Evolutionary conservation across 2,113 vertebrate species (phyloP).

Genomic region (Piprites chloris): DNA sequence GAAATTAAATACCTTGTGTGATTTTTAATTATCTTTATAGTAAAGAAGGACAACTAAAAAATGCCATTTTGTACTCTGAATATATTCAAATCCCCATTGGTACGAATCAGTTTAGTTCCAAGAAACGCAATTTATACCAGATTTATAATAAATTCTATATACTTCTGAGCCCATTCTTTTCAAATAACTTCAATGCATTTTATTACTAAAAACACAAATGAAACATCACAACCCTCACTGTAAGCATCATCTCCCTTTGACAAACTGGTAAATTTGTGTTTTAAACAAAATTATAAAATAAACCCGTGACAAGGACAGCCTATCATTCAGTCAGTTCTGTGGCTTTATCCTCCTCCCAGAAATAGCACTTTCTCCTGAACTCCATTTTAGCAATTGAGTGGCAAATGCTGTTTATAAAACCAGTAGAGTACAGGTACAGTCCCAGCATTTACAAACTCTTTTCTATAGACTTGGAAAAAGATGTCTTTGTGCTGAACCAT

Average conservation of each 20-base stretch:
- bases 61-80: not conserved
- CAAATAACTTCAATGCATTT: not conserved
- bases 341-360: not conserved
- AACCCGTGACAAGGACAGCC: not conserved
- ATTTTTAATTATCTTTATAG: not conserved
- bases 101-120: not conserved
- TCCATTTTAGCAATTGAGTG: not conserved
- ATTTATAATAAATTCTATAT: not conserved
- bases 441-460: not conserved
- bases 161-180: not conserved
- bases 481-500: not conserved
- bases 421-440: not conserved
- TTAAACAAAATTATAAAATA: not conserved
- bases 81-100: not conserved
- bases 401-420: not conserved
- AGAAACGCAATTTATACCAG: not conserved
- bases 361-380: not conserved
- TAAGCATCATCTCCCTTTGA: not conserved
- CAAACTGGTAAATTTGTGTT: not conserved
- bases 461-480: not conserved
- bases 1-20: not conserved
- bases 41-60: not conserved
- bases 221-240: not conserved
- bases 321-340: not conserved
- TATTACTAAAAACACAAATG: not conserved